Evolutionary conservation across 2,888 invertebrate species (phyloP).

Genomic region (Onchidella celtica): DNA sequence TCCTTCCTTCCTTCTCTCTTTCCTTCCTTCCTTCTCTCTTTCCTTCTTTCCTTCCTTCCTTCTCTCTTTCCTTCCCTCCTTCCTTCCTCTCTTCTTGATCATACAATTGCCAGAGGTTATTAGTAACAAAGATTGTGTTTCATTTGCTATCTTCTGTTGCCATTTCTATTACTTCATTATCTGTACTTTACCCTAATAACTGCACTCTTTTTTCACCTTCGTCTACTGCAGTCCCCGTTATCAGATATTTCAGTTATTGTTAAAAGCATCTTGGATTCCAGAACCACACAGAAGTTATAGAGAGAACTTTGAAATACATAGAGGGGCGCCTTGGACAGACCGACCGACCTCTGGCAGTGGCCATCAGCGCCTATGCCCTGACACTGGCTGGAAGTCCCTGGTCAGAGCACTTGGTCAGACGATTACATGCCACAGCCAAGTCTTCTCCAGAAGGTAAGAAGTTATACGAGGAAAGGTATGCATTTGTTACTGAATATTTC

Average conservation of each 20-base stretch:
- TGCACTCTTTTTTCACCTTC: too few relatives aligned
- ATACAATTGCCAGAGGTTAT: not conserved
- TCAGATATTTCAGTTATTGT: too few relatives aligned
- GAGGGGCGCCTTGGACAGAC: slow-evolving; percentile 52
- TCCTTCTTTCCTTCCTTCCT: not conserved
- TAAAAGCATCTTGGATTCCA: slow-evolving; percentile 11
- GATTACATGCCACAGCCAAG: slow-evolving; percentile 54
- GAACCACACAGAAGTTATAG: slow-evolving; percentile 46
- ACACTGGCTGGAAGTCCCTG: slow-evolving; percentile 59
- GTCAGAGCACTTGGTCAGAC: slow-evolving; percentile 52
- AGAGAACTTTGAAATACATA: slow-evolving; percentile 54
- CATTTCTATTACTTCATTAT: too few relatives aligned
- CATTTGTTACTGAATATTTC: too few relatives aligned
- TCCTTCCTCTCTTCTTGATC: not conserved
- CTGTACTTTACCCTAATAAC: not conserved
- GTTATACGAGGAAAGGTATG: too few relatives aligned
- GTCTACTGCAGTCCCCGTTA: too few relatives aligned
- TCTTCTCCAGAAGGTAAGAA: slow-evolving; percentile 53
- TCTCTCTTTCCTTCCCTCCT: not conserved
- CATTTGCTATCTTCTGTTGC: too few relatives aligned
- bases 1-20: not conserved
- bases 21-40: not conserved
- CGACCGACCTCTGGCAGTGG: slow-evolving; percentile 60
- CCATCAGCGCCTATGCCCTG: slow-evolving; percentile 67
- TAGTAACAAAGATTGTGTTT: too few relatives aligned